Evolutionary conservation across 2,113 vertebrate genomes (phyloP), one percentile per base, ranked within the genome.

Genomic region (Empidonax alnorum): DNA sequence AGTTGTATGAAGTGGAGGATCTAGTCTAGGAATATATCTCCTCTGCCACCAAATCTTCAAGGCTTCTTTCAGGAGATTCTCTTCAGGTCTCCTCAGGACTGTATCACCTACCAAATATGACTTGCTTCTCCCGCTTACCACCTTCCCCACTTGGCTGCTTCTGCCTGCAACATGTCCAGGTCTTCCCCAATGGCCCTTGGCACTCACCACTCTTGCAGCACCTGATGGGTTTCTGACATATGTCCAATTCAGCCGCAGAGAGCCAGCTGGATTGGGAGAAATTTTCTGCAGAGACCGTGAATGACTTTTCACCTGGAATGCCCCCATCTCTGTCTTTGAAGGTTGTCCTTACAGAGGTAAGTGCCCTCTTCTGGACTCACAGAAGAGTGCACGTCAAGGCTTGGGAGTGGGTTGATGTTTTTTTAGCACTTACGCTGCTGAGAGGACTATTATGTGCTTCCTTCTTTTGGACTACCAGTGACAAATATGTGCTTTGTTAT

Each of bases 151-250:
- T 14, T 81, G 17, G 17, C 39, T 76, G 7, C 44, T 69, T 61
- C 85, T 75, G 63, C 42, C 42, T n/a, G 19, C 0, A 0, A 12
- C 0, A 0, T 21, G 23, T 30, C 44, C 53, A 63, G 25, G 52
- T 0, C 28, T 83, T 25, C 24, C 39, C 10, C 24, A 15, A 3
- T 0, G 10, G 42, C 68, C 42, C 12, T 33, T 62, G 61, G 52
- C 5, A 4, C 31, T 46, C 63, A 3, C n/a, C 52, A 39, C 7
- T 14, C 24, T 27, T 76, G 58, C 55, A 84, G 65, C 16, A 12
- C 6, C 2, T 47, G 28, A 8, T 2, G 13, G 20, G 4, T 62
- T 37, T 73, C 41, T 61, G 59, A 10, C 15, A 31, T 0, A 4
- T 12, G 41, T 19, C 44, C 18, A 42, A 1, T 71, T 42, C 55